Conservation (phyloP, 2,113 vertebrate species). For the Ctenodactylus gundi region DNA sequence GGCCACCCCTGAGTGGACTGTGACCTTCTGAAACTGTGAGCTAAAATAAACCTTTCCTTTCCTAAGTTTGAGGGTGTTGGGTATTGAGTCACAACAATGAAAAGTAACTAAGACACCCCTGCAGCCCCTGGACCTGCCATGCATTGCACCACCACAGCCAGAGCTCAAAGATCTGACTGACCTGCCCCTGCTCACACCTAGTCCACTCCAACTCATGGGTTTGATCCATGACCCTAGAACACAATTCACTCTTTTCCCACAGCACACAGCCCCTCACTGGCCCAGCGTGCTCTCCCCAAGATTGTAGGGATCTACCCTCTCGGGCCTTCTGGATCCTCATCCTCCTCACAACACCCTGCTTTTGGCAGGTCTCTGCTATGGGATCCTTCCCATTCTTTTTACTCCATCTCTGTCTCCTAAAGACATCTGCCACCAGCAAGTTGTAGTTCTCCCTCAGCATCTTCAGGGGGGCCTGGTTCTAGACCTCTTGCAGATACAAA, state of each 20-base stretch:
- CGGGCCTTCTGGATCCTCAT: accelerated
- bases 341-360: background rate
- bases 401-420: background rate
- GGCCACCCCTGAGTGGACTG: no score
- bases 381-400: background rate
- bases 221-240: background rate
- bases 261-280: background rate
- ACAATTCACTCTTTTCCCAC: background rate
- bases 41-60: no score
- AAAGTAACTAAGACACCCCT: no score
- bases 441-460: no score
- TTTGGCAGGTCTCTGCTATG: background rate
- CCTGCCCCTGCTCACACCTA: background rate
- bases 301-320: background rate
- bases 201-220: background rate
- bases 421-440: accelerated
- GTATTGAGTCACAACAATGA: no score
- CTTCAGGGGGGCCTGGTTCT: no score
- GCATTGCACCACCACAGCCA: background rate
- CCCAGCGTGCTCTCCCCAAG: background rate
- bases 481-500: background rate
- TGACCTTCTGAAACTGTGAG: no score
- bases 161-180: background rate
- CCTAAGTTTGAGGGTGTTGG: no score
- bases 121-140: accelerated